Evolutionary conservation across 2,888 invertebrate species (phyloP), one percentile per base, ranked within the genome.

Genomic region (Teleogryllus oceanicus): DNA sequence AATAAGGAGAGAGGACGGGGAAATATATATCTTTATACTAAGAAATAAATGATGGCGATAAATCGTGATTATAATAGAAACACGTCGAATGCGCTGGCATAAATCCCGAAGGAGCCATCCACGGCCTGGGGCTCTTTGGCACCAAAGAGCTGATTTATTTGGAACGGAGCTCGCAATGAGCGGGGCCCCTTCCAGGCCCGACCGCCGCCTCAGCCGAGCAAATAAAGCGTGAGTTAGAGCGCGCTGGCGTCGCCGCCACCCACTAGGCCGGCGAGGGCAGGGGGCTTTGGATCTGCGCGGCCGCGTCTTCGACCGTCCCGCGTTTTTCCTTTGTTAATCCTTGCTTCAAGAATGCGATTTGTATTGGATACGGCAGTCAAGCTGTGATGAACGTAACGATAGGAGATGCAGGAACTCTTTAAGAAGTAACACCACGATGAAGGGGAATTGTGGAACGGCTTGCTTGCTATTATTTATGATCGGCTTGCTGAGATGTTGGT

Each of bases 61-160:
- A 62, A 62, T 62, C 62, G 62, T 62, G 62, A 62, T 62, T 62
- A 62, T 62, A 62, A 62, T 62, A 62, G 62, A n/a, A 62, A 62
- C 62, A 62, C 62, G 62, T 62, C 62, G 62, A 62, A 62, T 13
- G n/a, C 62, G 62, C 16, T 0, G 16, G 62, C n/a, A 62, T 62
- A 62, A 62, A 62, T 62, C n/a, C 62, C 62, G 62, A n/a, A 62
- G 62, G 62, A 62, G 62, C 16, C n/a, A 62, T 62, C 62, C n/a
- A n/a, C 8, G 62, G n/a, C 62, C n/a, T 13, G 16, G n/a, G 62
- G n/a, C 16, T 62, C 62, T 62, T 62, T 62, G 62, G 62, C 62
- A n/a, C 62, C 62, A 62, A 62, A 62, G 62, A 62, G 62, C 62
- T 62, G 62, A 62, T 62, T 62, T 62, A 62, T 62, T 18, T 18